Conservation (phyloP, 2,797 vertebrate species). For the Crocodylus rhombifer region DNA sequence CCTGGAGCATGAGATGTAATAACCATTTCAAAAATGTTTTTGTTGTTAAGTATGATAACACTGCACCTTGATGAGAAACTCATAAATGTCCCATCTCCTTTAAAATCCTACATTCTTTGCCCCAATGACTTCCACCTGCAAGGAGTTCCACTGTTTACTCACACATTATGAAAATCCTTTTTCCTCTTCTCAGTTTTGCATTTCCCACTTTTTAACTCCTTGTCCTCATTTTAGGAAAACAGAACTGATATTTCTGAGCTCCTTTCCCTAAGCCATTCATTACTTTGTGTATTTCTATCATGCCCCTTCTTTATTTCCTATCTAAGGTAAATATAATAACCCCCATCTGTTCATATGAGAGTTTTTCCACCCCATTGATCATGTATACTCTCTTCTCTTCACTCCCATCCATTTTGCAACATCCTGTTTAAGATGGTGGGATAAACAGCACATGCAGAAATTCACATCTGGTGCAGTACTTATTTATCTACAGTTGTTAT, state of each 20-base stretch:
- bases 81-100: neutral
- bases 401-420: fast-evolving
- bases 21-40: neutral
- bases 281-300: neutral
- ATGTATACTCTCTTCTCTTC: neutral
- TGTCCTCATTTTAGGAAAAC: neutral
- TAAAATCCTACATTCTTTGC: neutral
- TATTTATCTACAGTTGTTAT: neutral
- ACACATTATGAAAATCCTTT: neutral
- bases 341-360: neutral
- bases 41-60: neutral
- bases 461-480: fast-evolving
- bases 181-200: neutral
- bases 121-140: neutral
- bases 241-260: neutral
- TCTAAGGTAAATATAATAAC: neutral
- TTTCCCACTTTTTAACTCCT: neutral
- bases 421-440: neutral
- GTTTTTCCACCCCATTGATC: neutral
- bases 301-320: neutral
- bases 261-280: neutral
- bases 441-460: neutral
- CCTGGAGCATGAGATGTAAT: neutral
- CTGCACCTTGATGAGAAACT: neutral
- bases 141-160: neutral